A percentile compares a stretch with the other conserved stretches of the same genome.
Conservation (phyloP, 2,888 invertebrate genomes). For the Brachynemurus nebulosus region DNA sequence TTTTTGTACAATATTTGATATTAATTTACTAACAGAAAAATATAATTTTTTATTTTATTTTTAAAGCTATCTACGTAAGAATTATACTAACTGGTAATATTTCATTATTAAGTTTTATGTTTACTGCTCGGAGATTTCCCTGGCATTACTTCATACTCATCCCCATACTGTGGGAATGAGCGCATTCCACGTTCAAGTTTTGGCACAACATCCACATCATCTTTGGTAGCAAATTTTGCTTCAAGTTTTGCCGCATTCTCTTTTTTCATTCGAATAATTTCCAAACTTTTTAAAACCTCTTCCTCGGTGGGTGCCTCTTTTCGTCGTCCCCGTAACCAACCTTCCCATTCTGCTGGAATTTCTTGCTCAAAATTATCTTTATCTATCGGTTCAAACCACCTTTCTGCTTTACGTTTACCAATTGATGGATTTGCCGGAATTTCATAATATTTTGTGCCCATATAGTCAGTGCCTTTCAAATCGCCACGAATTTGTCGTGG, state of each 20-base stretch:
- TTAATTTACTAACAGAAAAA: too few species aligned
- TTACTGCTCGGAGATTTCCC: too few species aligned
- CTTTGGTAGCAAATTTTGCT: slow-evolving; percentile 35
- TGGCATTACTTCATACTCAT: background rate
- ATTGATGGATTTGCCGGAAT: slow-evolving; percentile 49
- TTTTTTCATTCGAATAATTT: slow-evolving; percentile 57
- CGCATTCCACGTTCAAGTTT: slow-evolving; percentile 28
- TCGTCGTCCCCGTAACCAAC: slow-evolving; percentile 59
- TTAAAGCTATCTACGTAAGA: too few species aligned
- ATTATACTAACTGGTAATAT: too few species aligned
- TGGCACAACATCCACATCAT: slow-evolving; percentile 31
- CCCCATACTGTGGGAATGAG: slow-evolving; percentile 24
- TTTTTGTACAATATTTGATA: too few species aligned
- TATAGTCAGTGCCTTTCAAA: slow-evolving; percentile 56
- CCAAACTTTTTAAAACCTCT: slow-evolving; percentile 55
- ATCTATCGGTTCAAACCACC: slow-evolving; percentile 59
- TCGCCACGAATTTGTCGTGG: slow-evolving; percentile 40
- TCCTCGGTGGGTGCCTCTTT: slow-evolving; percentile 53
- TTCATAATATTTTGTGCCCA: slow-evolving; percentile 74
- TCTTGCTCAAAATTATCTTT: slow-evolving; percentile 55
- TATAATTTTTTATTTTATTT: too few species aligned
- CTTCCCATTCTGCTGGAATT: slow-evolving; percentile 76
- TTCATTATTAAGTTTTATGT: too few species aligned
- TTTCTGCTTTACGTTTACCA: slow-evolving; percentile 47
- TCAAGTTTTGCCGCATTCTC: slow-evolving; percentile 60